phyloP scores from a whole-genome alignment of 2,797 vertebrate species.

The Ceryle rudis region DNA sequence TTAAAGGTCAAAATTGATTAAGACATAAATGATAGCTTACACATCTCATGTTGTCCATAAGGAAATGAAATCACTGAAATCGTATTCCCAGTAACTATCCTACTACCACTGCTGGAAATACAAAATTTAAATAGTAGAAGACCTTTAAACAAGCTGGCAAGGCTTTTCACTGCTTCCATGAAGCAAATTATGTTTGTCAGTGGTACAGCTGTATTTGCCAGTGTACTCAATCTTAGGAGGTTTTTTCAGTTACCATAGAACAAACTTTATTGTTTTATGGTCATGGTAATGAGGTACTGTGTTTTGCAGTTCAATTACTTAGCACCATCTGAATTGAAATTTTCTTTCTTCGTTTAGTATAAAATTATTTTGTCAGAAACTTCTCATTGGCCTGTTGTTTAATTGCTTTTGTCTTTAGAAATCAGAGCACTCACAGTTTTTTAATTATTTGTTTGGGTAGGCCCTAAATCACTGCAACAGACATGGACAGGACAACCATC shows the following conservation, averaged over 20 bases:
- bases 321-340: background rate
- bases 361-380: slow-evolving; percentile 35
- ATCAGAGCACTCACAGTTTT: background rate
- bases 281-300: background rate
- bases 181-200: background rate
- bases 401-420: slow-evolving; percentile 42
- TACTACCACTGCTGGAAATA: background rate
- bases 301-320: background rate
- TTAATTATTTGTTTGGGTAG: slow-evolving; percentile 36
- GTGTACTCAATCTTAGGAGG: background rate
- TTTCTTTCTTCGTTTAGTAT: background rate
- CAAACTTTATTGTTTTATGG: background rate
- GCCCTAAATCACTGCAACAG: slow-evolving; percentile 5
- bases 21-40: background rate
- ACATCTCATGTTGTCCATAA: background rate
- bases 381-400: background rate
- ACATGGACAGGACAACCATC: background rate
- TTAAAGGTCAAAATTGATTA: background rate
- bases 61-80: background rate
- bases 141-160: background rate
- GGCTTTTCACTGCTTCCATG: background rate
- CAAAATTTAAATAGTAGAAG: background rate
- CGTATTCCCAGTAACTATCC: background rate
- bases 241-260: background rate
- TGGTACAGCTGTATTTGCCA: background rate